Evolutionary conservation across 2,888 invertebrate species (phyloP), one percentile per base, ranked within the genome.

Genomic region (Drosophila dives): DNA sequence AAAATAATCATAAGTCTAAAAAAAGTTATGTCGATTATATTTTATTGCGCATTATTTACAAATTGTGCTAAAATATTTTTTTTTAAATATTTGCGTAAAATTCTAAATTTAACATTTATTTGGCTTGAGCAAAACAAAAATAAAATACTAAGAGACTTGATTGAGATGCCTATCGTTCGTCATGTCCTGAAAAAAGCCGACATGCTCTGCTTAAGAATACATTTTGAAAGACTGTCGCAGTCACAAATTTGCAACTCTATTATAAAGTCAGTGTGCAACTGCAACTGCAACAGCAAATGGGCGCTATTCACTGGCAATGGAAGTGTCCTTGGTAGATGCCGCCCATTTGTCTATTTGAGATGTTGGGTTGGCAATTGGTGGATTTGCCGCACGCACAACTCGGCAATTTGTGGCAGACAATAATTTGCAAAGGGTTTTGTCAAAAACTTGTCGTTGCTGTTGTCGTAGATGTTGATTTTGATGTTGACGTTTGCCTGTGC

Each of bases 391-490:
- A 26, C 36, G 50, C 72, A 48, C 53, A 61, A 50, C 58, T 58
- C 69, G 66, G 51, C 67, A 49, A 61, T 54, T 56, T 63, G 60
- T 50, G 67, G 49, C 38, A 36, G 51, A 79, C 70, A 81, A 79
- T 83, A 81, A 83, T 73, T 83, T 83, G 63, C 72, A 53, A 71
- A 68, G 54, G 58, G 65, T 55, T 73, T 59, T 58, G 58, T 54
- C 51, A 50, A 68, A 69, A 64, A 64, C 66, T 64, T 34, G 61
- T 20, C 29, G 64, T 11, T 53, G 49, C 20, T 32, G 10, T 12
- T 38, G 53, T 32, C 48, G 15, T 68, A 53, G 48, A 32, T 38
- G 36, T 51, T 36, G 33, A 11, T 42, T 15, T 68, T 56, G 48
- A 32, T 40, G 36, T 51, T 36, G 33, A 11, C 45, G 23, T 26